Base-by-base conservation (phyloP, 37 sponge, comb jelly and placozoan species). In the Diacarnus erythraeanus region DNA sequence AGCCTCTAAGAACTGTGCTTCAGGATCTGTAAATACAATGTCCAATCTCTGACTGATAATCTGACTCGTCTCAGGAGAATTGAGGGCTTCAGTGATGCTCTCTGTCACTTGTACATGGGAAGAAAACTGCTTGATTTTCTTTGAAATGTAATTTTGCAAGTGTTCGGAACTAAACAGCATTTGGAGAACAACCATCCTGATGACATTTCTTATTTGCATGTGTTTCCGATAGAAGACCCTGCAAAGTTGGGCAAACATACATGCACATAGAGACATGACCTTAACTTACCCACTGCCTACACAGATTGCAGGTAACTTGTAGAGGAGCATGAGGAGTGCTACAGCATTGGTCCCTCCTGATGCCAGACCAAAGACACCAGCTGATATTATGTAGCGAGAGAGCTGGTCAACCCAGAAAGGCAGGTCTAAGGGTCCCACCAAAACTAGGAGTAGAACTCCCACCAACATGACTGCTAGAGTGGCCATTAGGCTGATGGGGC, bases 171-270 rank as follows among this genome's bases (percentile, higher is more conserved):
- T 83, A 67, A 91, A 91, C 47, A 94, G 57, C 63, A 85, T 38
- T 25, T 90, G 83, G 6, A 90, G 66, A 12, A 94, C 83, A 33
- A 94, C 69, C 27, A 77, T 67, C 42, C 84, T 83, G 54, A 94
- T 79, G 43, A 90, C 35, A 34, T 72, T 25, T 29, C 78, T 59
- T 59, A 94, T 91, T n/a, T 87, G 77, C 57, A 25, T 38, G 47
- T 94, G 75, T 38, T 68, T 77, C 10, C 79, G 39, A 38, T 74
- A 79, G 79, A 94, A 83, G n/a, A 94, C 90, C 0, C 94, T 93
- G 71, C 20, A 64, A 30, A 8, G 30, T 21, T 15, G 51, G 38
- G n/a, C 8, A 61, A 8, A 61, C 30, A 15, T 33, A 6, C 69
- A 34, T 68, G 69, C 38, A 6, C 5, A 34, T 85, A 61, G n/a